Evolutionary conservation across 2,888 invertebrate genomes (phyloP), one percentile per base, ranked within the genome.

Genomic region (Zele albiditarsus): DNA sequence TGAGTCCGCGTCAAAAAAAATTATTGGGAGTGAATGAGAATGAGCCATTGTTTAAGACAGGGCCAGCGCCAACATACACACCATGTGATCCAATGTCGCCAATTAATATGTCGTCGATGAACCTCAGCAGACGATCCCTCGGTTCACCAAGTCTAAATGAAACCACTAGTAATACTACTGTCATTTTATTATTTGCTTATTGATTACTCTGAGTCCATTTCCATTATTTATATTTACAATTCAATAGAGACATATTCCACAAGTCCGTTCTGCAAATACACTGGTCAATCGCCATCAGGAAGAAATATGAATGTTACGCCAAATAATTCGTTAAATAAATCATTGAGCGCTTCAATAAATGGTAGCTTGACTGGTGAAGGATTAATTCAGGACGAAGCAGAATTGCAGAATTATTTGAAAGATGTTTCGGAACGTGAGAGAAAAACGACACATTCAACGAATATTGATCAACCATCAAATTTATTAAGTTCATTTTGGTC

Each of bases 401-500:
- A 87, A 71, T 70, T 88, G 12, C 81, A 86, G 73, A 86, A 71
- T 77, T 88, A 88, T 79, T 82, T 88, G 27, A 86, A 87, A 75
- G 85, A 87, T 73, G 80, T 86, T 14, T 81, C 79, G 8, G 83
- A 84, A 16, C 78, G 80, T 27, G 87, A 88, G 49, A 80, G 85
- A 10, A 88, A 87, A 72, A 83, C 84, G 3, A 77, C 80, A 14
- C 80, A 83, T 20, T 82, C 85, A 5, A 82, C 86, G 1, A 88
- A 82, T 75, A 84, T 89, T 8, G 90, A 90, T 81, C 90, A 90
- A 73, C 89, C 90, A 0, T 89, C 89, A 1, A 91, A 91, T 85
- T 84, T 91, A 66, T 83, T 92, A 62, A 91, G 91, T 80, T 90
- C 91, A 1, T 92, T 92, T 82, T 92, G 91, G 92, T 91, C 89